These are phyloP conservation scores for Euwallacea fornicatus DNA, from an alignment of 1,140 invertebrate species.

Conservation along the genomic window DNA sequence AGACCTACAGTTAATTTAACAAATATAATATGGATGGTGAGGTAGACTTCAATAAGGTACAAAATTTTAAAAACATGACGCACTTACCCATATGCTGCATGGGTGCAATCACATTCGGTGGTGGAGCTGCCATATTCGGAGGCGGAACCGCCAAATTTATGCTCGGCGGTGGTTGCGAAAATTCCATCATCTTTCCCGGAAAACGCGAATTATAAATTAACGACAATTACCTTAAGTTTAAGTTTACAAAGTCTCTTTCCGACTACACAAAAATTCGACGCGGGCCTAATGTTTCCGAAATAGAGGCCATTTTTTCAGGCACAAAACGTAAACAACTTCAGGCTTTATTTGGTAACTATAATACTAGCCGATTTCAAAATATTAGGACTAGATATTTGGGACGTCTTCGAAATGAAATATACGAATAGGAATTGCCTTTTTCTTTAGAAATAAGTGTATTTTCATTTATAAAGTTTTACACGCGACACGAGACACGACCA, in stretches of 20 bases:
- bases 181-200: conserved; percentile 44
- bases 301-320: background rate
- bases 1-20: background rate
- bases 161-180: conserved; percentile 48
- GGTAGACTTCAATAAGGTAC: conserved; percentile 6
- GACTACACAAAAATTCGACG: background rate
- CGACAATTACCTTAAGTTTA: no score
- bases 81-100: conserved; percentile 33
- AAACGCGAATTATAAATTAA: no score
- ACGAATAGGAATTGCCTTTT: no score
- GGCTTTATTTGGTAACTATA: no score
- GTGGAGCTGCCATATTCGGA: conserved; percentile 37
- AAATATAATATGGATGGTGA: background rate
- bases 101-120: conserved; percentile 17
- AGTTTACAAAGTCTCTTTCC: no score
- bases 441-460: no score
- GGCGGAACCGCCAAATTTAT: conserved; percentile 43
- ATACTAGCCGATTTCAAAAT: no score
- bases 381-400: no score
- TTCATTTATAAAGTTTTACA: no score
- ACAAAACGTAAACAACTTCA: no score
- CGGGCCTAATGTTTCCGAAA: background rate
- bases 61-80: conserved; percentile 9
- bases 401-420: no score
- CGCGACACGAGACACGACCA: no score